phyloP scores from a whole-genome alignment of 2,888 invertebrate species.

The Sinhomidia bicolor region DNA sequence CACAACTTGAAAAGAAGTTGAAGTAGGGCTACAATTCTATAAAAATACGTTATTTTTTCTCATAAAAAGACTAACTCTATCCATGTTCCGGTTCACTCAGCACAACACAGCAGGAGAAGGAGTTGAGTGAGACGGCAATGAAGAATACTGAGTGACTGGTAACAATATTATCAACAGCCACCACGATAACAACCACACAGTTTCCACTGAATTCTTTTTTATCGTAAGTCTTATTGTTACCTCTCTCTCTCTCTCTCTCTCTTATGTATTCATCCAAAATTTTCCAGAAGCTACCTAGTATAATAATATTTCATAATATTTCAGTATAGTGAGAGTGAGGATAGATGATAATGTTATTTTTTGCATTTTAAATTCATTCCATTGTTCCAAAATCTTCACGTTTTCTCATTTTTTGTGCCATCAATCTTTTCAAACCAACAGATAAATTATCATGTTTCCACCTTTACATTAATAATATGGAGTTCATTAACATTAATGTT shows the following conservation, averaged over 20 bases:
- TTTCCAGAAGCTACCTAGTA: not conserved
- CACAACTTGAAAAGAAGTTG: not conserved
- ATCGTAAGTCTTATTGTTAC: not conserved
- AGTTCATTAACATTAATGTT: no score
- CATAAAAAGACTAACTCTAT: conserved; percentile 7
- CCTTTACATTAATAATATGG: no score
- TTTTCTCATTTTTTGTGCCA: no score
- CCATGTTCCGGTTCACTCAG: conserved; percentile 50
- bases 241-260: not conserved
- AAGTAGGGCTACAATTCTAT: no score
- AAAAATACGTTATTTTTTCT: conserved; percentile 51
- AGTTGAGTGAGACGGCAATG: not conserved
- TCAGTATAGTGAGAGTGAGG: conserved; percentile 4
- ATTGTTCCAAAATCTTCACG: no score
- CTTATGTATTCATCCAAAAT: no score
- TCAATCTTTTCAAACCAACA: no score
- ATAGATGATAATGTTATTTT: conserved; percentile 53
- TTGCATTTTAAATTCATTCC: conserved; percentile 61
- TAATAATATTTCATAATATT: not conserved
- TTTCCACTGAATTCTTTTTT: not conserved
- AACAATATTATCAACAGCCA: conserved; percentile 63
- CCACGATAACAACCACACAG: not conserved
- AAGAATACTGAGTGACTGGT: conserved; percentile 22
- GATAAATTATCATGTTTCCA: no score
- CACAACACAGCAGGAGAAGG: conserved; percentile 50